Evolutionary conservation across 2,113 vertebrate genomes (phyloP).

Genomic region (Clarias batrachus): DNA sequence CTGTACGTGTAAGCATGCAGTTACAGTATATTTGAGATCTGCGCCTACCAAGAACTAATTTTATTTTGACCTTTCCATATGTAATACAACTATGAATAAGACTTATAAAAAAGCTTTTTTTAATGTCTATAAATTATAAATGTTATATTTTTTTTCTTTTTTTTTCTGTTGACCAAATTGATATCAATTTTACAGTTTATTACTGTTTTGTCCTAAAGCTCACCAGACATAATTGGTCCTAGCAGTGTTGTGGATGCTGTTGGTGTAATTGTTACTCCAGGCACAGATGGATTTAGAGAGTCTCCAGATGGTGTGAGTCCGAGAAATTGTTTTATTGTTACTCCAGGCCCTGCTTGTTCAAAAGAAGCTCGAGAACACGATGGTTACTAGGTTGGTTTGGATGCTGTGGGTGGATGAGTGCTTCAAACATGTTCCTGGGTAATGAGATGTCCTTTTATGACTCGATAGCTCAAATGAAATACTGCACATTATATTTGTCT

Average conservation of each 20-base stretch:
- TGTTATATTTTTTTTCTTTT: too few relatives aligned
- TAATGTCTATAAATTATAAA: background rate
- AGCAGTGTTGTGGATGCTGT: background rate
- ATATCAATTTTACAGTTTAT: background rate
- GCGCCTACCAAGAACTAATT: background rate
- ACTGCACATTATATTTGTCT: background rate
- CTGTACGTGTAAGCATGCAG: background rate
- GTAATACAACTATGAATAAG: background rate
- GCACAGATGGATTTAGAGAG: background rate
- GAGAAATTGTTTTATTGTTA: conserved; percentile 7
- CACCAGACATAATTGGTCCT: background rate
- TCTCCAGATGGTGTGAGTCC: background rate
- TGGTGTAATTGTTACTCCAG: conserved; percentile 9
- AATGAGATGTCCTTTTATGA: background rate
- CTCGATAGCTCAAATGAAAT: background rate
- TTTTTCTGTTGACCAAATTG: background rate
- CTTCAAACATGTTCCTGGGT: background rate
- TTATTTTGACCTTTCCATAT: background rate
- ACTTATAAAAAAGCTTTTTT: background rate
- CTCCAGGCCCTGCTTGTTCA: background rate
- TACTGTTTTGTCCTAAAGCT: background rate
- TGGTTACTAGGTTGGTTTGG: background rate
- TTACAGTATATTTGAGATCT: background rate
- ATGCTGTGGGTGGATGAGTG: background rate
- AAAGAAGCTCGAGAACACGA: background rate